Percentiles rank a stretch among this genome's conserved stretches.
phyloP scores from a whole-genome alignment of 2,888 invertebrate species.

The Hypselothyrea guttata region DNA sequence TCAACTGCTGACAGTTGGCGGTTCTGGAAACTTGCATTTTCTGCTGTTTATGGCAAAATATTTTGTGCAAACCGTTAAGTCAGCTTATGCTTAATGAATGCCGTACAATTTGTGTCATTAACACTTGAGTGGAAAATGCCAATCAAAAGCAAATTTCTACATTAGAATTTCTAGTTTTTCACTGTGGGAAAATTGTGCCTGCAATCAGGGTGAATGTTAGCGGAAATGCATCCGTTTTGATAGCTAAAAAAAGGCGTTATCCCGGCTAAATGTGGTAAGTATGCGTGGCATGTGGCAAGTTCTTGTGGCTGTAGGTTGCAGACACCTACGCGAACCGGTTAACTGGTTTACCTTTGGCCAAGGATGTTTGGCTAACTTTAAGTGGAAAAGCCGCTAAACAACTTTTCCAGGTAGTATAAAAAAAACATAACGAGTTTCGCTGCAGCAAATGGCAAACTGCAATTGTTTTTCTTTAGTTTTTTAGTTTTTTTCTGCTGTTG shows the following conservation, averaged over 20 bases:
- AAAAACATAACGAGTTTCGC: slow-evolving; percentile 61
- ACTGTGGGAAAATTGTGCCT: slow-evolving; percentile 51
- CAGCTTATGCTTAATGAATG: slow-evolving; percentile 12
- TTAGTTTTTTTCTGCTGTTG: slow-evolving; percentile 16
- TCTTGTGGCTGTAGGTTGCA: slow-evolving; percentile 24
- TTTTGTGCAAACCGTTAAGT: slow-evolving; percentile 1
- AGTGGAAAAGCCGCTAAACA: slow-evolving; percentile 64
- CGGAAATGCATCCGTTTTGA: slow-evolving; percentile 30
- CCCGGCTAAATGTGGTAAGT: slow-evolving; percentile 14
- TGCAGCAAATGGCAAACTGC: slow-evolving; percentile 44
- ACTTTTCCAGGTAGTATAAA: slow-evolving; percentile 63
- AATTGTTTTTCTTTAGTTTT: slow-evolving; percentile 19
- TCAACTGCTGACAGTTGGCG: slow-evolving; percentile 52
- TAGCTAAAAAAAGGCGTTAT: slow-evolving; percentile 1
- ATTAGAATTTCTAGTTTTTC: background rate
- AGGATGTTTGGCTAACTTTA: slow-evolving; percentile 59
- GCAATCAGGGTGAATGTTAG: slow-evolving; percentile 26
- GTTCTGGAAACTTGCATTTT: slow-evolving; percentile 32
- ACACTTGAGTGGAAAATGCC: background rate
- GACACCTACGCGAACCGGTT: slow-evolving; percentile 62
- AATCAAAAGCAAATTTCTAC: background rate
- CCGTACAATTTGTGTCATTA: too few relatives aligned
- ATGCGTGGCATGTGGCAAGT: slow-evolving; percentile 36
- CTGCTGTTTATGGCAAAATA: slow-evolving; percentile 23
- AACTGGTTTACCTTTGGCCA: slow-evolving; percentile 77